A percentile compares a stretch with the other conserved stretches of the same genome.
Conservation (phyloP, 2,113 vertebrate genomes). For the Cromileptes altivelis region DNA sequence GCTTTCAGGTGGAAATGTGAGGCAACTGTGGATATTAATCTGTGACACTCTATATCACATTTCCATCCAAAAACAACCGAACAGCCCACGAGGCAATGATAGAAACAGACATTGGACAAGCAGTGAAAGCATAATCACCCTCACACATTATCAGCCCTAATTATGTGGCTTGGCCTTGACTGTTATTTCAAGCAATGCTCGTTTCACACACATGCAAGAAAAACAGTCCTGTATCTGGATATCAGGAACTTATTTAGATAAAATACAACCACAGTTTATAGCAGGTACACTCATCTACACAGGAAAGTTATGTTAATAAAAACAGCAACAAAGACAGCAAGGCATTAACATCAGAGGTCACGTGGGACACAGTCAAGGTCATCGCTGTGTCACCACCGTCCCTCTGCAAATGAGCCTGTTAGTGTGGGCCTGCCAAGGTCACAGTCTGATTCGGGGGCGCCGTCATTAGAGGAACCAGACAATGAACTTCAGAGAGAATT, state of each 20-base stretch:
- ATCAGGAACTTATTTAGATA: not conserved
- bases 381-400: constrained; percentile 30
- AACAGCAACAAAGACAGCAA: not conserved
- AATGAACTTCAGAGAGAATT: constrained; percentile 58
- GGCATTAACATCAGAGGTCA: constrained; percentile 22
- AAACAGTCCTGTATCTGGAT: not conserved
- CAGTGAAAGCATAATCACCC: constrained; percentile 6
- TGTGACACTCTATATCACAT: constrained; percentile 3
- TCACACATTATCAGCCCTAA: constrained; percentile 16
- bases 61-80: constrained; percentile 1
- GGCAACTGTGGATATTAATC: not conserved
- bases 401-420: constrained; percentile 58
- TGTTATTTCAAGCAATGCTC: not conserved
- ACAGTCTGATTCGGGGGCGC: constrained; percentile 35
- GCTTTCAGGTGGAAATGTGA: constrained; percentile 5
- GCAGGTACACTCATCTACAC: not conserved
- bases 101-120: constrained; percentile 3
- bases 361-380: constrained; percentile 40
- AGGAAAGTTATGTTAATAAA: not conserved
- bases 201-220: not conserved
- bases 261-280: not conserved
- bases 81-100: not conserved
- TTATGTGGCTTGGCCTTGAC: constrained; percentile 12
- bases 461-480: constrained; percentile 67
- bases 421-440: constrained; percentile 41